Evolutionary conservation across 2,888 invertebrate genomes (phyloP).

Genomic region (Cetonia aurata): DNA sequence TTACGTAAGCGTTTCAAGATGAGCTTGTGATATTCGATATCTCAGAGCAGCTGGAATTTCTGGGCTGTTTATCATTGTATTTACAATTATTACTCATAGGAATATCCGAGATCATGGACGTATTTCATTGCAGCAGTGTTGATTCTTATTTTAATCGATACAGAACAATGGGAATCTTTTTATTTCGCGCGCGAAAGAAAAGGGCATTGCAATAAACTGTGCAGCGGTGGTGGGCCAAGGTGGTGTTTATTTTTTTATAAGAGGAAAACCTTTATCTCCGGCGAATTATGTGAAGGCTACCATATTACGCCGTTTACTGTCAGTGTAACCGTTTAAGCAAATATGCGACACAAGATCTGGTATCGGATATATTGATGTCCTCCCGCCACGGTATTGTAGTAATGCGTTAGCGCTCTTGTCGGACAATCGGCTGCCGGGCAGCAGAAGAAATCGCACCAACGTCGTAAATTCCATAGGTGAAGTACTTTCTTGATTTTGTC

Average conservation of each 20-base stretch:
- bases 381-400: conserved; percentile 61
- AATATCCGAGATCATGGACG: background rate
- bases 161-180: conserved; percentile 19
- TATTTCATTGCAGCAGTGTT: conserved; percentile 1
- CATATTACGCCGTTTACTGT: conserved; percentile 63
- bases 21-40: too few species aligned
- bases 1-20: too few species aligned
- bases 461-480: conserved; percentile 54
- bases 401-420: conserved; percentile 63
- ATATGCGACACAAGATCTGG: conserved; percentile 65
- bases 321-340: conserved; percentile 64
- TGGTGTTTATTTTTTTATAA: conserved; percentile 28
- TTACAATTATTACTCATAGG: too few species aligned
- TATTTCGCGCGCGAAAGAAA: conserved; percentile 9
- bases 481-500: conserved; percentile 37
- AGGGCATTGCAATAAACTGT: conserved; percentile 23
- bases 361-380: conserved; percentile 65
- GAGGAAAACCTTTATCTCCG: conserved; percentile 48
- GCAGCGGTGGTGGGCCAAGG: conserved; percentile 26
- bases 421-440: conserved; percentile 62
- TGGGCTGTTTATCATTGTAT: too few species aligned
- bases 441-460: conserved; percentile 56
- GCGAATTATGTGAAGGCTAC: conserved; percentile 63
- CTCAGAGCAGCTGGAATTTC: too few species aligned
- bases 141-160: conserved; percentile 21